Evolutionary conservation across 2,888 invertebrate species (phyloP), one percentile per base, ranked within the genome.

Genomic region (Caenorhabditis virilis): DNA sequence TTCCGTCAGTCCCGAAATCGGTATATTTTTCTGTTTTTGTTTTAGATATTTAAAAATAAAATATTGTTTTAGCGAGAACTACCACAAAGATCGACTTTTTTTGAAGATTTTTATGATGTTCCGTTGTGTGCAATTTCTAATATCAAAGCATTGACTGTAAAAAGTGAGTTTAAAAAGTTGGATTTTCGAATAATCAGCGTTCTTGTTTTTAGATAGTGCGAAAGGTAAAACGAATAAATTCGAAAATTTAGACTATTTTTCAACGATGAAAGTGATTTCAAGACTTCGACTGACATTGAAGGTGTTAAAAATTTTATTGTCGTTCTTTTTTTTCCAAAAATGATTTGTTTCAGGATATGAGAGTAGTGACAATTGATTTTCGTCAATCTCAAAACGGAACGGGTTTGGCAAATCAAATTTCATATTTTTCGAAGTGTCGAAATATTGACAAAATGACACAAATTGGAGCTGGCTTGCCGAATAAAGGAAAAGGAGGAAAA

Each of bases 331-430:
- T n/a, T n/a, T n/a, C n/a, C n/a, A n/a, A n/a, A n/a, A n/a, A n/a
- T n/a, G n/a, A n/a, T n/a, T n/a, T n/a, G n/a, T n/a, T n/a, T n/a
- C n/a, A n/a, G 69, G 78, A 78, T 48, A 63, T 78, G 36, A 69
- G 78, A 30, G 72, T 74, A 4, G 61, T 73, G 0, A 67, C 64
- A 11, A 55, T 77, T 25, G 78, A 76, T 56, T 52, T 78, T 20
- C 30, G 54, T 4, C 23, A 52, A 35, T 63, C 69, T 6, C 74
- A 75, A 55, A 65, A 73, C 46, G 70, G 65, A 27, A 68, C 64
- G 16, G 41, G 49, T 39, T 43, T 77, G 22, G 70, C 69, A 18
- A 75, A 77, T 59, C 71, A 72, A 22, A 57, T 74, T 7, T 42
- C 72, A 1, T 68, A 65, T 45, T 76, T 77, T 47, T 62, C 77